Base-by-base conservation (phyloP, 2,113 vertebrate genomes). In the Sisor rabdophorus region DNA sequence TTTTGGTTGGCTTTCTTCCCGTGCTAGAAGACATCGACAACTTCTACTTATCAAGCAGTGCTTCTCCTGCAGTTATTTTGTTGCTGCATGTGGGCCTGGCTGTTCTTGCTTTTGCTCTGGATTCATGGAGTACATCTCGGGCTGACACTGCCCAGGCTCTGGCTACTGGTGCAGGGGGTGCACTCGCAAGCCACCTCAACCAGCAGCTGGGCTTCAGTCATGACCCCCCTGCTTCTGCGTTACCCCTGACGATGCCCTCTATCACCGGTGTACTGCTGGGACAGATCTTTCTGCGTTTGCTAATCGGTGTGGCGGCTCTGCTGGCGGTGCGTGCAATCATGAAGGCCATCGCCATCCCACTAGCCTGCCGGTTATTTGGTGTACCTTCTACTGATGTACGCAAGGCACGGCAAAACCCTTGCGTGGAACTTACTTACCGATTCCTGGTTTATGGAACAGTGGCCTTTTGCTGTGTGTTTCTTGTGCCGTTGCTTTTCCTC, bases 91-190 rank as follows among this genome's bases (percentile, higher is more conserved):
- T 99, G 52, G 92, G 92, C 55, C 76, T 98, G 80, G 95, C 96
- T 71, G 91, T 98, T 48, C 92, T 96, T 82, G 96, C 97, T 22
- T 99, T 99, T 82, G 94, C 94, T 9, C 90, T 99, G 36, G 97
- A 99, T 82, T 94, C 95, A 0, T 99, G 97, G 97, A 99, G 97
- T 90, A 99, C 96, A 0, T 99, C 97, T 0, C 91, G 97, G 4
- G 96, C 95, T 0, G 97, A 99, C 85, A 99, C 97, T 0, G 95
- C 97, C 40, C 92, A 99, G 86, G 96, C 95, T 16, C 87, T 99
- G 68, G 97, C 95, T 82, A 95, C 95, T 0, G 96, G 94, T 4
- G 94, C 90, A 0, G 97, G 97, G 0, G 92, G 93, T 6, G 96
- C 96, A 0, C 87, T 95, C 75, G 97, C 90, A 28, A 93, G 93